Base-by-base conservation (phyloP, 2,113 vertebrate genomes). In the Carettochelys insculpta region DNA sequence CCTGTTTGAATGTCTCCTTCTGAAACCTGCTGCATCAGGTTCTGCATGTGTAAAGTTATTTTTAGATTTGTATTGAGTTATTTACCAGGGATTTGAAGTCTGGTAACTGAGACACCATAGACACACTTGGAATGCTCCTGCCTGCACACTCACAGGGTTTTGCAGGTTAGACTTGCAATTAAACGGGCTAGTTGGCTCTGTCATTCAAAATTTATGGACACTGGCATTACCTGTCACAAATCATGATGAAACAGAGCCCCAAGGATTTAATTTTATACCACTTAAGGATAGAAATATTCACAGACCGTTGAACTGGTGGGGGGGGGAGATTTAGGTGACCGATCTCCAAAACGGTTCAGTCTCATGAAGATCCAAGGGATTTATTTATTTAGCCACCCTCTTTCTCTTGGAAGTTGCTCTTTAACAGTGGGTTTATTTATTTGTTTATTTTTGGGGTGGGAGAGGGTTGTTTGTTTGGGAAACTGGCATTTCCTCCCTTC, bases 31-130 rank as follows among this genome's bases (percentile, higher is more conserved):
- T 95, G 87, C 90, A 94, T 95, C 92, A 96, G 87, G 94, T 95
- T 77, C 79, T 95, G 91, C 95, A 95, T 94, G 94, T 96, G 92
- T 90, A 85, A 88, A 80, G 92, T 90, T 97, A 97, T 97, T 95
- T 97, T 95, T 97, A 97, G 96, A 47, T 87, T 87, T 89, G 87
- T 83, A 95, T 87, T 91, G 93, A 92, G 92, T 95, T 96, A 94
- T 96, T 97, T 97, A 97, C 94, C 87, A 77, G 83, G 90, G 92
- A 96, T 96, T 95, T 94, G 94, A 93, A 95, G 95, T 97, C 95
- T 97, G 94, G 95, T 93, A 95, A 88, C 95, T 87, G 85, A 95
- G 96, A 97, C 95, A 95, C 90, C 94, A 92, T 96, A 97, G 94
- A 96, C 96, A 94, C 95, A 94, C 94, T 97, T 92, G 95, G 96